Conservation (phyloP, 2,113 vertebrate genomes). For the Clarias magur region DNA sequence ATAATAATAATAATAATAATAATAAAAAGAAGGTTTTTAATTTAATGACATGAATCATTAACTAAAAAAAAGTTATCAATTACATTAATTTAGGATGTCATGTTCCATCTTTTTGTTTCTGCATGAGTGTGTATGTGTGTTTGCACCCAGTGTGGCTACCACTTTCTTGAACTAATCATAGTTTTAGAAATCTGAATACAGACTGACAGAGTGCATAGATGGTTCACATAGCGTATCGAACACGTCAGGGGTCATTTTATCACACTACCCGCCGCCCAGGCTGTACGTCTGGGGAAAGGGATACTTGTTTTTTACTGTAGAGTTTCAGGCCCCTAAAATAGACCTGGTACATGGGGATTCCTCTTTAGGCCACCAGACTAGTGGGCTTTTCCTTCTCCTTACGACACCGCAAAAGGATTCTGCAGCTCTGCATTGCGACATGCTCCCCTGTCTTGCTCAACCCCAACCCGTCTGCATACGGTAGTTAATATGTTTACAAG, state of each 20-base stretch:
- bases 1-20: no score
- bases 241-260: conserved; percentile 43
- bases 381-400: conserved; percentile 54
- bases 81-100: not conserved
- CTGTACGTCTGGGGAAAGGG: conserved; percentile 22
- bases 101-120: not conserved
- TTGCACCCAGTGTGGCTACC: not conserved
- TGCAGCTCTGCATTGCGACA: conserved; percentile 28
- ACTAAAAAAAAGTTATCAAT: no score
- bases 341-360: conserved; percentile 48
- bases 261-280: conserved; percentile 15
- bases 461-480: not conserved
- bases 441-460: not conserved
- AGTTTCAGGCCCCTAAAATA: conserved; percentile 52
- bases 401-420: not conserved
- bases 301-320: conserved; percentile 40
- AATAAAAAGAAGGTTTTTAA: no score
- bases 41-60: no score
- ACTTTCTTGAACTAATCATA: not conserved
- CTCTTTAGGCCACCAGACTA: conserved; percentile 62
- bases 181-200: conserved; percentile 30
- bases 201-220: conserved; percentile 19
- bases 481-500: not conserved
- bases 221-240: conserved; percentile 57
- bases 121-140: not conserved